Percentiles rank a stretch among this genome's conserved stretches.
Conservation (phyloP, 2,797 vertebrate genomes). For the Propithecus deckenii region DNA sequence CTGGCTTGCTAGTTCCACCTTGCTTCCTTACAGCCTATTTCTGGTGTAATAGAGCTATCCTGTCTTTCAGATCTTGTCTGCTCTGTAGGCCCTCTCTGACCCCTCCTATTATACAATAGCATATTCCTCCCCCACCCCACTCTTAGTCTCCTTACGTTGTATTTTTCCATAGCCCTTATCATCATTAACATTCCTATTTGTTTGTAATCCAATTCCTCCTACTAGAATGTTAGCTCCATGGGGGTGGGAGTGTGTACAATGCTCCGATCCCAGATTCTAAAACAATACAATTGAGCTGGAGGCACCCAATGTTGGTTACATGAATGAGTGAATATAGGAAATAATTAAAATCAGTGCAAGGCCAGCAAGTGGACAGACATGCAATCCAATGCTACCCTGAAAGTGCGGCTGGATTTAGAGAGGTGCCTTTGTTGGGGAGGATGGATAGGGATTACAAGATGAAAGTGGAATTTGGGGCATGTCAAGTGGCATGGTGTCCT, state of each 20-base stretch:
- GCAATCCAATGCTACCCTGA: not conserved
- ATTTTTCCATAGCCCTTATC: not conserved
- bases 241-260: not conserved
- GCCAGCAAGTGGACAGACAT: not conserved
- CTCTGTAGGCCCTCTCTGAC: not conserved
- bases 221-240: not conserved
- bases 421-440: not conserved
- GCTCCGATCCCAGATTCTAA: not conserved
- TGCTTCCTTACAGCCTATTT: not conserved
- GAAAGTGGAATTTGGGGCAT: slow-evolving; percentile 15
- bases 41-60: not conserved
- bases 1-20: not conserved
- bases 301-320: not conserved
- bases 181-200: not conserved
- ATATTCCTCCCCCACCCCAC: not conserved
- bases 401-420: not conserved
- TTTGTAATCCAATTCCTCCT: slow-evolving; percentile 10
- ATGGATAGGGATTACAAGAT: not conserved
- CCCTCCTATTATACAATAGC: not conserved
- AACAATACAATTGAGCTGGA: not conserved
- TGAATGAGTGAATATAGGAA: not conserved
- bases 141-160: not conserved
- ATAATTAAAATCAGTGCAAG: not conserved
- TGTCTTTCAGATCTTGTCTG: not conserved
- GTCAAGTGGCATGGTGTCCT: not conserved